Evolutionary conservation across 1,140 invertebrate genomes (phyloP), one percentile per base, ranked within the genome.

Genomic region (Nixonia krombeini): DNA sequence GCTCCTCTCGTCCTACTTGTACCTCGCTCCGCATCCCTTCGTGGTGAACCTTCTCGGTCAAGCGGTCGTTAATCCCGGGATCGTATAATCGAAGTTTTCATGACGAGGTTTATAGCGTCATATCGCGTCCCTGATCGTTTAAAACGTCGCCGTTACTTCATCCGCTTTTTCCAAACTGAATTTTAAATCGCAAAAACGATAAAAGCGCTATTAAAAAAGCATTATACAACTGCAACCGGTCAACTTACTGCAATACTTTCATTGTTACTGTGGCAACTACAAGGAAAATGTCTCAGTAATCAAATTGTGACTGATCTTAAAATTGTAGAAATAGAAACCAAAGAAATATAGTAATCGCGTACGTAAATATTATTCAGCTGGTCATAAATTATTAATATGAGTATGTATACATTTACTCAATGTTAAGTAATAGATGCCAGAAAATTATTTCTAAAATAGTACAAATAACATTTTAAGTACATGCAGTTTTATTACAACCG

Each of bases 41-140:
- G 59, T 49, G 46, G 44, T 55, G 53, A 63, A 56, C 59, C 59
- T 33, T 47, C 45, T 65, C 53, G 62, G 62, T 65, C 62, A 57
- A 65, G 53, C 53, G 55, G 55, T 65, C 47, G 47, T 58, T 65
- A 58, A 53, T 65, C 59, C 51, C 46, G 26, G 10, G 51, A 63
- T 55, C 59, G 51, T 55, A 63, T 53, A 63, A 63, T 56, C 51
- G 59, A 55, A 63, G 59, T 63, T 63, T 63, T 50, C 58, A 63
- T 55, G 58, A 63, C 58, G 50, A 37, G 49, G 51, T 63, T 63
- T 63, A 63, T 50, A 55, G 50, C 50, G 44, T 49, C 51, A 38
- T 63, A 50, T 41, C 33, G 23, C 37, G 37, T 49, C 44, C 51
- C 31, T 40, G 51, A 63, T 49, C 50, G 46, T 49, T 63, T 37